A percentile compares a stretch with the other conserved stretches of the same genome.
Evolutionary conservation across 1,140 invertebrate species (phyloP).

Genomic region (Bombus superbus): DNA sequence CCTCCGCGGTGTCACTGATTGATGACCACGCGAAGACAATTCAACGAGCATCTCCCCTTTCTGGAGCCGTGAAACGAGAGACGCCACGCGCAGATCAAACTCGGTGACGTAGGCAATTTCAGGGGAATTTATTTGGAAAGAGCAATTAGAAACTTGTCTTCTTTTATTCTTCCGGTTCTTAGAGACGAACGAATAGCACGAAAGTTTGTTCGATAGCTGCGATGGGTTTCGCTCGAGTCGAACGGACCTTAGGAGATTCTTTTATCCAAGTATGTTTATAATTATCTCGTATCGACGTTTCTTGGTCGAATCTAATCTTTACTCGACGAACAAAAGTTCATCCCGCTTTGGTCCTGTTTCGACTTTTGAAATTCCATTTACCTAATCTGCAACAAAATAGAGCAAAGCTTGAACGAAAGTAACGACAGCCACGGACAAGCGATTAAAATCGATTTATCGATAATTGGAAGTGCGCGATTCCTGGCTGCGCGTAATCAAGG

Average conservation of each 20-base stretch:
- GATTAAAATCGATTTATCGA: background rate
- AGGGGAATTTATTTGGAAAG: background rate
- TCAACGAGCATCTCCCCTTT: background rate
- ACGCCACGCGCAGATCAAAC: background rate
- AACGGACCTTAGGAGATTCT: background rate
- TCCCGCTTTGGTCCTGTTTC: too few relatives aligned
- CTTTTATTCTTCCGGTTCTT: background rate
- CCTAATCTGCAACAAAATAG: too few relatives aligned
- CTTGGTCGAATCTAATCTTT: too few relatives aligned
- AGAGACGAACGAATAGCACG: background rate
- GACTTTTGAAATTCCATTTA: too few relatives aligned
- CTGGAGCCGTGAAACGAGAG: background rate
- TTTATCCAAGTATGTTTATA: background rate
- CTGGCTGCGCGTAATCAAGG: background rate
- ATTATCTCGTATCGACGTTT: too few relatives aligned
- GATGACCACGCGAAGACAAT: constrained; percentile 22
- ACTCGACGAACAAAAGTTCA: too few relatives aligned
- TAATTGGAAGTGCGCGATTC: background rate
- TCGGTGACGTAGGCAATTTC: background rate
- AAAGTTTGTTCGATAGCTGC: background rate
- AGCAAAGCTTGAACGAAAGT: too few relatives aligned
- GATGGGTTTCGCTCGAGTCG: background rate
- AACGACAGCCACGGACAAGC: too few relatives aligned
- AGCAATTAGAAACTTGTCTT: background rate
- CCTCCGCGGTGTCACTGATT: constrained; percentile 32